phyloP scores from a whole-genome alignment of 2,797 vertebrate species.

The Betta splendens region DNA sequence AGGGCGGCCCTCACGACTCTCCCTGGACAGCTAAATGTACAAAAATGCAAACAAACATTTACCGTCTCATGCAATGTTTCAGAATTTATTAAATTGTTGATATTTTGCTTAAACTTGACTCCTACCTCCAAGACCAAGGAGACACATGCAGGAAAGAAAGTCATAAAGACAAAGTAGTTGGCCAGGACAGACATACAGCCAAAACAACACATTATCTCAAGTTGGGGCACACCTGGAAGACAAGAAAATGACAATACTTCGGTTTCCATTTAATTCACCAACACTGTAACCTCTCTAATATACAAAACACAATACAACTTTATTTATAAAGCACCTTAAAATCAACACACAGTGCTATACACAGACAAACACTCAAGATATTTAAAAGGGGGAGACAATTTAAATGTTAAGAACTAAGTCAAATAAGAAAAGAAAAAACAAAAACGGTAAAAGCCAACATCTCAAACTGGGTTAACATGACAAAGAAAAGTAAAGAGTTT shows the following conservation, averaged over 20 bases:
- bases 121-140: constrained; percentile 85
- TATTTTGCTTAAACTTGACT: too few species aligned
- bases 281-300: neutral
- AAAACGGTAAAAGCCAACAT: too few species aligned
- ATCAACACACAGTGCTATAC: too few species aligned
- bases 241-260: neutral
- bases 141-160: constrained; percentile 97
- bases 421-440: too few species aligned
- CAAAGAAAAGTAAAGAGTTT: too few species aligned
- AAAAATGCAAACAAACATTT: neutral
- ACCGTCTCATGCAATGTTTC: neutral
- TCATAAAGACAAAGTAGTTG: constrained; percentile 99
- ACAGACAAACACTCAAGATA: too few species aligned
- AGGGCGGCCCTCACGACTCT: constrained; percentile 92
- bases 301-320: too few species aligned
- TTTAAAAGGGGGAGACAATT: too few species aligned
- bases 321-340: too few species aligned
- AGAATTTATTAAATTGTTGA: too few species aligned
- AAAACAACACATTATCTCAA: constrained; percentile 99
- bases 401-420: too few species aligned
- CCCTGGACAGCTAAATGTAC: constrained; percentile 82
- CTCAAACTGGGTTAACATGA: too few species aligned
- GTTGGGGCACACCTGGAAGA: constrained; percentile 69
- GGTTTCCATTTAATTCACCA: neutral
- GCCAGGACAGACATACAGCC: constrained; percentile 98